Conservation (phyloP, 1,140 invertebrate species). For the Babylonia areolata region DNA sequence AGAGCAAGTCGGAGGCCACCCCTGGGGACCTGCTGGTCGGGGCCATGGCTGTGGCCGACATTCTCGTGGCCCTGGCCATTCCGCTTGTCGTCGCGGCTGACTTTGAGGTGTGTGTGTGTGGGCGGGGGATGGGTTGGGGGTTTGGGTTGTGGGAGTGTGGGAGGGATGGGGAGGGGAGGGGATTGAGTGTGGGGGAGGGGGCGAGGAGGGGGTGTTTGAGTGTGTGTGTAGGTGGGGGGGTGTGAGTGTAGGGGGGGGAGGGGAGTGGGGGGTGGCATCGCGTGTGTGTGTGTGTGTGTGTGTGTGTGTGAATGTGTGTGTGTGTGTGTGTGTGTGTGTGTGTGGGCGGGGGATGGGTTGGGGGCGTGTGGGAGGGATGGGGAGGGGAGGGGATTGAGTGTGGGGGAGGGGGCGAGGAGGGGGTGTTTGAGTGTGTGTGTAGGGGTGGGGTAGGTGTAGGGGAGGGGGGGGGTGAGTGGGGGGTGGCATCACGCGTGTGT, state of each 20-base stretch:
- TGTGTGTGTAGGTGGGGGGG: too few species aligned
- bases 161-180: neutral
- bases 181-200: too few species aligned
- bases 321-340: neutral
- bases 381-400: neutral
- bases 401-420: neutral
- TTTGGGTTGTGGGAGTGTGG: neutral
- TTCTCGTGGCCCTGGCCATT: neutral
- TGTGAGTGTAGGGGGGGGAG: too few species aligned
- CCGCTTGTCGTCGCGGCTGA: conserved; percentile 16
- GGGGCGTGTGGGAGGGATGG: too few species aligned
- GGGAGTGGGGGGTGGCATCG: too few species aligned
- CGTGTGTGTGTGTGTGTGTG: too few species aligned
- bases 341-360: too few species aligned
- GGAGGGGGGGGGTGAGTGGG: too few species aligned
- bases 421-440: neutral
- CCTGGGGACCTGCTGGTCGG: conserved; percentile 23
- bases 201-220: too few species aligned
- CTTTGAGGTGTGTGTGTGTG: conserved; percentile 25
- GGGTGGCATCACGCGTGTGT: too few species aligned
- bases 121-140: neutral
- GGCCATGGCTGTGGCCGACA: conserved; percentile 22
- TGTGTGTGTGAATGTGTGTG: neutral
- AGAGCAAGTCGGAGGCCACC: neutral
- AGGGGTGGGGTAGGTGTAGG: neutral